Base-by-base conservation (phyloP, 1,140 invertebrate species). In the Ylistrum balloti region DNA sequence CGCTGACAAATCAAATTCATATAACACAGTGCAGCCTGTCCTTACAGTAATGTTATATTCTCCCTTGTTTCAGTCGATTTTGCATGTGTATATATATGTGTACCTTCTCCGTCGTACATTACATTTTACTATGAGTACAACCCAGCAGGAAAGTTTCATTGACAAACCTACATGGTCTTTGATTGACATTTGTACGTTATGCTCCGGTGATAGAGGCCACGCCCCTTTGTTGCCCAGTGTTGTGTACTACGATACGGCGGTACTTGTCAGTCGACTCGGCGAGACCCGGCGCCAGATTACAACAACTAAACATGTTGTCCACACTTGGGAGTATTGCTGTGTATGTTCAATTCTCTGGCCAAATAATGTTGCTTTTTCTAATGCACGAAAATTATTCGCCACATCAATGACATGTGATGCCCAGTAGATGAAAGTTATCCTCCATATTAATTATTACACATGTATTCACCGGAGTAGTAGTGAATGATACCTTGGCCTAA, bases 1-100 rank as follows among this genome's bases (percentile, higher is more conserved):
- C 56, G 56, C 56, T 74, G 56, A 74, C 56, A 74, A 74, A 74
- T 74, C 56, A 74, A 74, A 74, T 74, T 74, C 56, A 74, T n/a
- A n/a, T 22, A 74, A 74, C 9, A 74, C 56, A 74, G 56, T 74
- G 56, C 56, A 74, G 56, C 28, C 56, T 74, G 56, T 74, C 56
- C 3, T 9, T 74, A 74, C 5, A n/a, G 56, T 74, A 74, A 1
- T 38, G 35, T 7, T 5, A 38, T 38, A 38, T 74, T 28, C 56
- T 74, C 9, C 41, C 41, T 45, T 45, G 56, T 74, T 74, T 74
- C 56, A 74, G 5, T n/a, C 56, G 3, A 74, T 74, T 74, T 74
- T 74, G 56, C 56, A 74, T 74, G 56, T 74, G 56, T 74, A 74
- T 74, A 74, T 74, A 74, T 74, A 74, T 74, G n/a, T 28, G 20